Percentiles rank a stretch among this genome's conserved stretches.
phyloP scores from a whole-genome alignment of 2,797 vertebrate species.

The Diceros bicornis region DNA sequence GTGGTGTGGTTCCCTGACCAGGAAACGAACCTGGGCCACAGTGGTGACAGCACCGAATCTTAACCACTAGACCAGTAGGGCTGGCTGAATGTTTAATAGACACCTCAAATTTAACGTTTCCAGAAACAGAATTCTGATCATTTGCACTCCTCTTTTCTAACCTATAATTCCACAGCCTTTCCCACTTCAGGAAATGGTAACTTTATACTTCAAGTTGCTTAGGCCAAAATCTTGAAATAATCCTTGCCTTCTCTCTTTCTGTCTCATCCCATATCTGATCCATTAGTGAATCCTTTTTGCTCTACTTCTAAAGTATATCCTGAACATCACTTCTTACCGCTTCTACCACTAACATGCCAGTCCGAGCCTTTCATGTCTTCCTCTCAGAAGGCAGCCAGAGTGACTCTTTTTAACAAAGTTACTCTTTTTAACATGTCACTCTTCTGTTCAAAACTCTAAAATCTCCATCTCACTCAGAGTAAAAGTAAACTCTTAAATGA shows the following conservation, averaged over 20 bases:
- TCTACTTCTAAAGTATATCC: background rate
- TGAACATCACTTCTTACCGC: background rate
- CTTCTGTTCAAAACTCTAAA: background rate
- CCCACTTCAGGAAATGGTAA: background rate
- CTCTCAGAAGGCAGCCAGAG: background rate
- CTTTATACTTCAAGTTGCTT: background rate
- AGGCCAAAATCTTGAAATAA: background rate
- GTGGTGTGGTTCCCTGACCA: no score
- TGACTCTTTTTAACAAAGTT: background rate
- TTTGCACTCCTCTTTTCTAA: background rate
- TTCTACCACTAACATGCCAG: background rate
- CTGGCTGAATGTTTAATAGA: background rate
- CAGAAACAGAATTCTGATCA: background rate
- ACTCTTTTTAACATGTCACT: background rate
- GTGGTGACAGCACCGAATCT: no score
- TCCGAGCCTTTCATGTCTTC: background rate
- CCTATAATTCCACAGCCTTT: background rate
- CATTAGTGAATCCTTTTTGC: background rate
- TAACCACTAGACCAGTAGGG: no score
- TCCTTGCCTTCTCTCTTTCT: background rate
- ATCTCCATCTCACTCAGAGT: background rate
- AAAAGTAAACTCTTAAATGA: conserved; percentile 30
- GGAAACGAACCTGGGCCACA: no score
- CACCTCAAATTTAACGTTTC: background rate
- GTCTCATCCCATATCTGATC: background rate